Conservation (phyloP, 1,140 invertebrate species). For the Leptinotarsa undecemlineata region DNA sequence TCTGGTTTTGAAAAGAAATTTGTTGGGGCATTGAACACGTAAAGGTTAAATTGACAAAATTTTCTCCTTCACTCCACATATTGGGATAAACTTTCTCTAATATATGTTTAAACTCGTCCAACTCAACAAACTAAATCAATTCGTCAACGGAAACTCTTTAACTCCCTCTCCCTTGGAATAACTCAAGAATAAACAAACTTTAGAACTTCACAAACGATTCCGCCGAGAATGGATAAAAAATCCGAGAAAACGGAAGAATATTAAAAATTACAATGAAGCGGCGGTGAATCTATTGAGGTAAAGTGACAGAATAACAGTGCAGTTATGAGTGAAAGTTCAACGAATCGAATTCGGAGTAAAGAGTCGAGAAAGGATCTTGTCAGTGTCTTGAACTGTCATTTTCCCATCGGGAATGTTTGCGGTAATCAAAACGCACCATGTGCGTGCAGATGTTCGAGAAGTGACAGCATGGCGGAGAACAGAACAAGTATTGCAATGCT, state of each 20-base stretch:
- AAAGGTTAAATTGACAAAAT: too few species aligned
- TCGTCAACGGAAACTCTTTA: neutral
- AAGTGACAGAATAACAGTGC: neutral
- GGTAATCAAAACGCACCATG: neutral
- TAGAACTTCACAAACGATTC: neutral
- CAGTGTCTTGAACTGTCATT: neutral
- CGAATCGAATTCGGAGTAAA: neutral
- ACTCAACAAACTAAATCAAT: constrained; percentile 1
- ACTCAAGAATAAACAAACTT: neutral
- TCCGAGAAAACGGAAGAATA: neutral
- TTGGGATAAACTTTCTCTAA: neutral
- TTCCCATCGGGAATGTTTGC: neutral
- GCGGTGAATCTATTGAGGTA: neutral
- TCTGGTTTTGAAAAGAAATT: too few species aligned
- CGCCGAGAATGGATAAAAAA: neutral
- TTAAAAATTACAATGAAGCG: neutral
- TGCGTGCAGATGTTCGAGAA: neutral
- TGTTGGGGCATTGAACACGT: too few species aligned
- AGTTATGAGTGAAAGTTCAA: neutral
- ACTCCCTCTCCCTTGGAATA: neutral
- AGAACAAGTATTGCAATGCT: neutral
- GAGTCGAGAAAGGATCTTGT: neutral
- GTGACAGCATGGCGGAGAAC: neutral
- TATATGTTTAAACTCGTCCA: neutral
- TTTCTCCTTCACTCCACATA: too few species aligned